These are phyloP conservation scores for Champsocephalus gunnari DNA, from an alignment of 2,797 vertebrate genomes.

Conservation along the genomic window DNA sequence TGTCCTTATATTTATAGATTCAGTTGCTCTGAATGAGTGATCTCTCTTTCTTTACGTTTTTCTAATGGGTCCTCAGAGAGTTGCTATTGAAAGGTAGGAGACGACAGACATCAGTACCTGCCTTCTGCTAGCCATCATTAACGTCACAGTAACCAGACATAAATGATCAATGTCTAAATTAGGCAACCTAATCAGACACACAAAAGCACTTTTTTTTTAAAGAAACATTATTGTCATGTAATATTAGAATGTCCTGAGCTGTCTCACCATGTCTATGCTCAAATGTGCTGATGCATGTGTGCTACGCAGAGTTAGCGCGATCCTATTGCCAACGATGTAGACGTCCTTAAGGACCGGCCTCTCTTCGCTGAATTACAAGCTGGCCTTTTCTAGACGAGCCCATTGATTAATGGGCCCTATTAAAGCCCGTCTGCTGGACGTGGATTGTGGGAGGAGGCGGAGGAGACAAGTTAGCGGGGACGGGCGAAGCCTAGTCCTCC, in stretches of 20 bases:
- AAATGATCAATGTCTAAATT: constrained; percentile 42
- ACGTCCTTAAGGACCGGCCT: constrained; percentile 47
- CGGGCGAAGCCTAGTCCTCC: constrained; percentile 52
- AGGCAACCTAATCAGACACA: constrained; percentile 26
- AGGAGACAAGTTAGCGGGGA: constrained; percentile 52
- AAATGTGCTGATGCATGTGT: constrained; percentile 31
- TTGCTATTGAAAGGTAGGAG: constrained; percentile 42
- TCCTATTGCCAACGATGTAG: constrained; percentile 40
- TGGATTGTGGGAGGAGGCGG: constrained; percentile 48
- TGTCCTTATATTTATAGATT: constrained; percentile 42
- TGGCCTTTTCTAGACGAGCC: constrained; percentile 59
- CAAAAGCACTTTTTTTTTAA: constrained; percentile 22
- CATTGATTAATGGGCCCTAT: constrained; percentile 82
- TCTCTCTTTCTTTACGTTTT: constrained; percentile 35
- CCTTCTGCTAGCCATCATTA: constrained; percentile 62
- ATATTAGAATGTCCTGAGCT: constrained; percentile 11
- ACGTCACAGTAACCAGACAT: constrained; percentile 22
- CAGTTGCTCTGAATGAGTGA: constrained; percentile 28
- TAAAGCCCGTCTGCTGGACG: constrained; percentile 77
- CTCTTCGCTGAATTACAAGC: constrained; percentile 57
- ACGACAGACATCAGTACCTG: constrained; percentile 57
- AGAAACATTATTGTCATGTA: constrained; percentile 3
- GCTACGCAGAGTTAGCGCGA: constrained; percentile 2
- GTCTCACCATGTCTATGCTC: constrained; percentile 1
- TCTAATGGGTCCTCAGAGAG: constrained; percentile 63